Evolutionary conservation across 2,888 invertebrate genomes (phyloP), one percentile per base, ranked within the genome.

Genomic region (Colostygia pectinataria): DNA sequence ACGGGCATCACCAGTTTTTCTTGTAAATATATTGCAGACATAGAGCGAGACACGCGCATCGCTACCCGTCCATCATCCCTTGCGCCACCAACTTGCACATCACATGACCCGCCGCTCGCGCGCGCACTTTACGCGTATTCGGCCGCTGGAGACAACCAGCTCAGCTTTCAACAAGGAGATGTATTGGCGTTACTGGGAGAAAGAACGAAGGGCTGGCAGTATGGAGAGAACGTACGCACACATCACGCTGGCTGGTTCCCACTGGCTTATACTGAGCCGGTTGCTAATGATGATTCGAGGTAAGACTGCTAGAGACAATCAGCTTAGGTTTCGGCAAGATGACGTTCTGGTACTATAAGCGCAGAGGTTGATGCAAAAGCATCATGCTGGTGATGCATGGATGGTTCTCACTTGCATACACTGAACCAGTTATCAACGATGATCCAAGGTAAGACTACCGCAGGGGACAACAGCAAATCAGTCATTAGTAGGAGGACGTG

Each of bases 381-480:
- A 97, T 76, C 94, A 95, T 74, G 95, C 96, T 59, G 98, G 98
- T 23, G n/a, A n/a, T n/a, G n/a, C n/a, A n/a, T n/a, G n/a, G n/a
- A n/a, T 98, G 98, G 98, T 98, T 98, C 83, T 98, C 98, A 0
- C 88, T 98, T 55, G 97, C 98, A n/a, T 98, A 98, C 73, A 97
- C 98, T 20, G 97, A 97, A 83, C 91, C 91, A 8, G 91, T 94
- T 38, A 88, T 93, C 45, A 95, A 94, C 64, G 94, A 94, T 61
- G 91, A 92, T 5, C 51, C 57, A 9, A 52, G 52, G 52, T 52
- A 12, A 38, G 44, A 18, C 9, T 18, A 4, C n/a, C n/a, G n/a
- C n/a, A n/a, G n/a, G n/a, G n/a, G n/a, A n/a, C n/a, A n/a, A n/a
- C n/a, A n/a, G n/a, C n/a, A n/a, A n/a, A n/a, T n/a, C n/a, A n/a